Evolutionary conservation across 2,797 vertebrate genomes (phyloP), one percentile per base, ranked within the genome.

Genomic region (Myiotriccus ornatus): DNA sequence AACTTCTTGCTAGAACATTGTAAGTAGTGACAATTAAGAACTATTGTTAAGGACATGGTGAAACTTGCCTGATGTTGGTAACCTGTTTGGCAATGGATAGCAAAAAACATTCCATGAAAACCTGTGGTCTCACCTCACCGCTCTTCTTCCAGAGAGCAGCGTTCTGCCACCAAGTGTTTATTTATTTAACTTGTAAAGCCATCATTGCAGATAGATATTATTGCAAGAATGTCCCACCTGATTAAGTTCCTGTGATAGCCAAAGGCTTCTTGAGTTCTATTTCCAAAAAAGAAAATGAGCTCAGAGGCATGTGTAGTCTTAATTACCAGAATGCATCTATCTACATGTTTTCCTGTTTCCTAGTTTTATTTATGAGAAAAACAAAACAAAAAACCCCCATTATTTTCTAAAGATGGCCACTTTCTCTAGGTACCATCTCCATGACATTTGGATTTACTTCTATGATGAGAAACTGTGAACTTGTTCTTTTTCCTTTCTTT

Each of bases 121-220:
- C 27, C 55, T 71, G 10, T 37, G 39, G 25, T 93, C 20, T 84
- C 50, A 76, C 52, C 52, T 93, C 5, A 3, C 22, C 49, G 20
- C 12, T 85, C 12, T 23, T 37, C 20, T 79, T 93, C 44, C 39
- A 71, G 56, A 84, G 39, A 89, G 35, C 27, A 67, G 14, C 32
- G 43, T 57, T 76, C 60, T 52, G 59, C 50, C 71, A 86, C 70
- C 7, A 83, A 92, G 30, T 25, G 25, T 70, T 95, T 93, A 37
- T 81, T 91, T 95, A 57, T 87, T 96, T 93, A 80, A 83, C 65
- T 84, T 90, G 70, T 73, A 86, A 87, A 88, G 14, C 67, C 83
- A 34, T 55, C 81, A 77, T 28, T 88, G 47, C 18, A 80, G 86
- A 77, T 32, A 68, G 62, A 78, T 82, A 60, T 34, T 90, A 70